Percentiles rank a stretch among this genome's conserved stretches.
Conservation (phyloP, 2,888 invertebrate genomes). For the Ctena decussata region DNA sequence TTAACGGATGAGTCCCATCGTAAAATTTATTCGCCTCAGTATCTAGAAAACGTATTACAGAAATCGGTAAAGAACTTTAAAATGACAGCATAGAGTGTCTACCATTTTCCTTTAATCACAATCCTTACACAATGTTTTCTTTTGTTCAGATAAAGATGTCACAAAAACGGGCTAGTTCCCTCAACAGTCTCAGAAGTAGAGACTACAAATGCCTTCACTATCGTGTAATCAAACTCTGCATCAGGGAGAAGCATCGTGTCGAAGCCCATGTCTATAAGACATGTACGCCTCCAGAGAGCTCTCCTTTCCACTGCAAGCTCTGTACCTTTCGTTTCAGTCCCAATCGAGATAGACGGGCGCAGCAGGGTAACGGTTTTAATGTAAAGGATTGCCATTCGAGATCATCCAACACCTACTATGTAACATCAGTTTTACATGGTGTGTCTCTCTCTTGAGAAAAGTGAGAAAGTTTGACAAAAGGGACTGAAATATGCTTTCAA, state of each 20-base stretch:
- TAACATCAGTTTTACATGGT: neutral
- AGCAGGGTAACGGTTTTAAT: neutral
- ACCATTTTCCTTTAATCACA: too few relatives aligned
- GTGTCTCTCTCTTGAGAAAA: too few relatives aligned
- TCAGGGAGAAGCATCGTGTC: neutral
- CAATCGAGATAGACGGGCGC: neutral
- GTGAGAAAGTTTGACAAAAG: too few relatives aligned
- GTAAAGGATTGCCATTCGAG: neutral
- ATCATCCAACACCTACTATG: neutral
- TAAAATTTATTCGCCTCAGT: too few relatives aligned
- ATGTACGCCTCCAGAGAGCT: neutral
- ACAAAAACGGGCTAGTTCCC: neutral
- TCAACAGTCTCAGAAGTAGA: neutral
- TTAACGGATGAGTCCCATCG: too few relatives aligned
- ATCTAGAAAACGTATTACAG: too few relatives aligned
- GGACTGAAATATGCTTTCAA: too few relatives aligned
- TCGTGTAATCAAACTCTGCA: neutral
- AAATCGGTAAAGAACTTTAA: too few relatives aligned
- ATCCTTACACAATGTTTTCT: too few relatives aligned
- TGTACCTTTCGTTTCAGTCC: neutral
- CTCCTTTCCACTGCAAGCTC: neutral
- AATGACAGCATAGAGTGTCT: too few relatives aligned
- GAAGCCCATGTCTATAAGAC: neutral
- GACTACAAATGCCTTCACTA: neutral
- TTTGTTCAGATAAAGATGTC: too few relatives aligned